Evolutionary conservation across 2,888 invertebrate genomes (phyloP).

Genomic region (Monoplex corrugatus): DNA sequence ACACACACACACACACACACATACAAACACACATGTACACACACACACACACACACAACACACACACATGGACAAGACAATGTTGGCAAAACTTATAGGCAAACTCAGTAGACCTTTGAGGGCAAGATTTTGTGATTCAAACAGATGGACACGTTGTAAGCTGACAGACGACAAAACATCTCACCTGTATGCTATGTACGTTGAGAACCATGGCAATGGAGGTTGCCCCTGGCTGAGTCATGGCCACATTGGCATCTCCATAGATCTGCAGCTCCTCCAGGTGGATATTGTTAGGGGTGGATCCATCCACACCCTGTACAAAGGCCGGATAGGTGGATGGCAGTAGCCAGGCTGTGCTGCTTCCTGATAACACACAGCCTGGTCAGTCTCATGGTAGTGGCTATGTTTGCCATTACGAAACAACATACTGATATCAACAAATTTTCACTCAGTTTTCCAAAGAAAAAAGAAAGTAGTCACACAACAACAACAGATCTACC

Average conservation of each 20-base stretch:
- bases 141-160: too few relatives aligned
- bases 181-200: constrained; percentile 56
- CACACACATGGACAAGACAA: not conserved
- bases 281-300: constrained; percentile 53
- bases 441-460: too few relatives aligned
- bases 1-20: not conserved
- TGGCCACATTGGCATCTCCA: constrained; percentile 55
- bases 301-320: constrained; percentile 50
- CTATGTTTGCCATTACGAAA: too few relatives aligned
- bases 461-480: too few relatives aligned
- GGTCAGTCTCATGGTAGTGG: not conserved
- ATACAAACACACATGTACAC: not conserved
- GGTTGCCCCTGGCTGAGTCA: constrained; percentile 21
- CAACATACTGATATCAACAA: too few relatives aligned
- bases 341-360: constrained; percentile 61
- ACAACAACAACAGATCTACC: too few relatives aligned
- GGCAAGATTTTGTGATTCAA: too few relatives aligned
- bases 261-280: constrained; percentile 65
- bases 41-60: not conserved
- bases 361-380: constrained; percentile 37
- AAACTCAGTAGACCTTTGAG: too few relatives aligned
- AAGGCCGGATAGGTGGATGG: constrained; percentile 63
- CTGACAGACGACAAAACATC: too few relatives aligned
- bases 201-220: constrained; percentile 56
- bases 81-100: too few relatives aligned